Percentiles rank a stretch among this genome's conserved stretches.
These are phyloP conservation scores for Ormia ochracea DNA, from an alignment of 2,888 invertebrate species.

Conservation along the genomic window DNA sequence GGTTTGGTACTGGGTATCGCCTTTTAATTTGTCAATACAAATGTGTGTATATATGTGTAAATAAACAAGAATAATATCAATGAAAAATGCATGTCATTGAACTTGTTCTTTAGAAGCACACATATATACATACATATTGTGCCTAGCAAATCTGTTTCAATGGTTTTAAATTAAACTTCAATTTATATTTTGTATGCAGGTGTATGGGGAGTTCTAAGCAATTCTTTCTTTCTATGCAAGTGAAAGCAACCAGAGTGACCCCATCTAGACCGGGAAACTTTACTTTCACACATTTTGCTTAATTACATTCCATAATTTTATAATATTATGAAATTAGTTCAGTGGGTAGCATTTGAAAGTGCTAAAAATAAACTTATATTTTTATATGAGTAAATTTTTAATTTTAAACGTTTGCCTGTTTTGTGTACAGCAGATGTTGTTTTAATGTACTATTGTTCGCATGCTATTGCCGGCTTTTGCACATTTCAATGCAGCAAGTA, in stretches of 20 bases:
- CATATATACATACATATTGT: too few relatives aligned
- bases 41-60: neutral
- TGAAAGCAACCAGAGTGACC: too few relatives aligned
- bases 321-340: conserved; percentile 27
- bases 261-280: too few relatives aligned
- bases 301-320: too few relatives aligned
- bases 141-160: too few relatives aligned
- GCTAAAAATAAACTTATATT: neutral
- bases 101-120: conserved; percentile 41
- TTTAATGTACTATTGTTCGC: conserved; percentile 18
- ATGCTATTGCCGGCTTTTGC: conserved; percentile 20
- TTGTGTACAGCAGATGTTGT: conserved; percentile 12
- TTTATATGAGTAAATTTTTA: neutral
- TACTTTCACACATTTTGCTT: too few relatives aligned
- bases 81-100: conserved; percentile 48
- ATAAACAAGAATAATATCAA: neutral
- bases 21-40: neutral
- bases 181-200: too few relatives aligned
- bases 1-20: too few relatives aligned
- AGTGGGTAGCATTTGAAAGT: neutral
- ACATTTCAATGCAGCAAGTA: neutral
- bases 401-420: conserved; percentile 7
- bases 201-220: too few relatives aligned
- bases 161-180: too few relatives aligned
- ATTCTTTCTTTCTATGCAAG: too few relatives aligned